A percentile compares a stretch with the other conserved stretches of the same genome.
Evolutionary conservation across 2,888 invertebrate genomes (phyloP).

Genomic region (Amitus sp.): DNA sequence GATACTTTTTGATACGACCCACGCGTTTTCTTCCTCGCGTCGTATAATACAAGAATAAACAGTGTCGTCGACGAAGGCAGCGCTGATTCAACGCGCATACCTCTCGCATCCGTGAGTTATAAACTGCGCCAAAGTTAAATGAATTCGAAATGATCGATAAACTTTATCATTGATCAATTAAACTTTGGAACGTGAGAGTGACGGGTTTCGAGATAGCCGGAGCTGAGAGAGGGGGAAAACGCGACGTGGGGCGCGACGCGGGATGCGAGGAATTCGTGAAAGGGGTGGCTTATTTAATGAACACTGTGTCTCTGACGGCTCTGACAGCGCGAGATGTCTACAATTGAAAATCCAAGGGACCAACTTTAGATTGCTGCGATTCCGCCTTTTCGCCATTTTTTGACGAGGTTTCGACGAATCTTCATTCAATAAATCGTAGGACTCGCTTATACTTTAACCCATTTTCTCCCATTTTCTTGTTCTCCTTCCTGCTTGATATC

Average conservation of each 20-base stretch:
- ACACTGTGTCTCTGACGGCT: constrained; percentile 54
- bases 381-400: too few relatives aligned
- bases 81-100: constrained; percentile 36
- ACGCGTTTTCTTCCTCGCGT: too few relatives aligned
- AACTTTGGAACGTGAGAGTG: constrained; percentile 66
- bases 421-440: too few relatives aligned
- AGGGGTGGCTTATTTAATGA: constrained; percentile 63
- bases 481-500: too few relatives aligned
- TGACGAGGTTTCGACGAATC: too few relatives aligned
- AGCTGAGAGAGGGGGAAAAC: constrained; percentile 36
- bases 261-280: constrained; percentile 39
- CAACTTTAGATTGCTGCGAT: constrained; percentile 46
- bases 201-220: constrained; percentile 49
- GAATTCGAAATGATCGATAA: constrained; percentile 67
- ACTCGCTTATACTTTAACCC: too few relatives aligned
- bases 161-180: constrained; percentile 67
- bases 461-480: too few relatives aligned
- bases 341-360: constrained; percentile 22
- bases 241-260: constrained; percentile 22
- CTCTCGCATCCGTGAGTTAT: constrained; percentile 49
- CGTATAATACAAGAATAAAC: constrained; percentile 32
- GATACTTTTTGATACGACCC: too few relatives aligned
- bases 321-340: constrained; percentile 47
- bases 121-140: constrained; percentile 64
- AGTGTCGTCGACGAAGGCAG: constrained; percentile 21